Percentiles rank a stretch among this genome's conserved stretches.
These are phyloP conservation scores for Pachyseris speciosa DNA, from an alignment of 64 coral and sea anemone genomes.

Conservation along the genomic window DNA sequence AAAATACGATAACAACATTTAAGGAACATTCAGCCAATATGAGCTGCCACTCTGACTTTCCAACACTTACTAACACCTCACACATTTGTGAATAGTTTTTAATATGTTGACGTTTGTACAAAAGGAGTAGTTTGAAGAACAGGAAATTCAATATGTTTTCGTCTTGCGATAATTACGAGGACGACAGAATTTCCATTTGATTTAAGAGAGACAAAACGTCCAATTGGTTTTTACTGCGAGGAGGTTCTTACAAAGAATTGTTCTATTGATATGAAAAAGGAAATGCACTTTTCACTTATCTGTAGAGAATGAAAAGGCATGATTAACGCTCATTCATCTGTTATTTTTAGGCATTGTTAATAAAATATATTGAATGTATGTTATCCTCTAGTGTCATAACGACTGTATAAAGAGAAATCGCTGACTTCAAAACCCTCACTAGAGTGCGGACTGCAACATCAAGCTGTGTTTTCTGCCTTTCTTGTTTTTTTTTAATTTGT, in stretches of 20 bases:
- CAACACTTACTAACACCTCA: neutral
- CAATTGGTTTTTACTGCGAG: neutral
- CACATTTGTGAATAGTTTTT: neutral
- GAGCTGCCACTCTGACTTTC: neutral
- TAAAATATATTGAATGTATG: neutral
- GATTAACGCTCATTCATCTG: neutral
- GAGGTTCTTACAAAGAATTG: neutral
- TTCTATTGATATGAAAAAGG: neutral
- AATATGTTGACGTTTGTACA: neutral
- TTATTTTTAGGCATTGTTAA: neutral
- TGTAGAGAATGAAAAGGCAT: neutral
- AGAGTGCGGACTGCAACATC: too few species aligned
- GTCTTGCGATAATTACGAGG: neutral
- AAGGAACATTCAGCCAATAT: neutral
- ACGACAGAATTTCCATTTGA: neutral
- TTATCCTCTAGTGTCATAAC: neutral
- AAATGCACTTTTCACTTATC: neutral
- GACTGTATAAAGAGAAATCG: neutral
- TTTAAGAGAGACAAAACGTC: neutral
- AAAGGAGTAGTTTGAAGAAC: neutral
- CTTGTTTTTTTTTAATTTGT: neutral
- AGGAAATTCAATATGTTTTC: neutral
- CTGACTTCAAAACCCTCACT: too few species aligned
- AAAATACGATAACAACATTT: neutral
- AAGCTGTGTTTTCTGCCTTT: too few species aligned